Evolutionary conservation across 2,888 invertebrate genomes (phyloP).

Genomic region (Cenopis cana): DNA sequence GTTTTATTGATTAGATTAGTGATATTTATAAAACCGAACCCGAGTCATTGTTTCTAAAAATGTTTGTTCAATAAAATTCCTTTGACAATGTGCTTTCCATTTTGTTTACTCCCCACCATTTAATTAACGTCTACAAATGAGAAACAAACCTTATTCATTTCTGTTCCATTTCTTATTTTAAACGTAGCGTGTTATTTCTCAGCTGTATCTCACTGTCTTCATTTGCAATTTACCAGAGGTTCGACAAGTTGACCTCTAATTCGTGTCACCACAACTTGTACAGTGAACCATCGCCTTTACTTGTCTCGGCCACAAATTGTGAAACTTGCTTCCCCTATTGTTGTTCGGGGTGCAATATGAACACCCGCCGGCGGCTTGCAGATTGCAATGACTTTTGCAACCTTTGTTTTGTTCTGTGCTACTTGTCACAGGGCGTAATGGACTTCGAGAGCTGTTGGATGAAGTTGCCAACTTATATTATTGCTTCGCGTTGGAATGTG

Average conservation of each 20-base stretch:
- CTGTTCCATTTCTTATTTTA: neutral
- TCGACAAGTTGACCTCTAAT: constrained; percentile 33
- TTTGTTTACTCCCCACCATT: neutral
- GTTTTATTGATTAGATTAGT: too few relatives aligned
- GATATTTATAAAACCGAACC: too few relatives aligned
- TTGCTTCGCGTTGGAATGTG: constrained; percentile 35
- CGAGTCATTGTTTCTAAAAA: neutral
- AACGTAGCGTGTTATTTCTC: neutral
- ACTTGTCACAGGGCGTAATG: constrained; percentile 40
- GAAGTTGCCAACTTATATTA: constrained; percentile 45
- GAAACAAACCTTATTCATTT: constrained; percentile 1
- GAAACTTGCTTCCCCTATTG: constrained; percentile 67
- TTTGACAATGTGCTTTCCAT: neutral
- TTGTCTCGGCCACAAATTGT: constrained; percentile 69
- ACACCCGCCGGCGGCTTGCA: constrained; percentile 61
- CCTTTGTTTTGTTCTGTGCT: constrained; percentile 56
- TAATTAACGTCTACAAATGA: neutral
- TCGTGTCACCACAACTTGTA: constrained; percentile 4
- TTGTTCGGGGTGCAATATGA: constrained; percentile 70
- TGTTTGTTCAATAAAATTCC: neutral
- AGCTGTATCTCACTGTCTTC: neutral
- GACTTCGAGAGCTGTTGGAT: constrained; percentile 45
- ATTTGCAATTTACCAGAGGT: constrained; percentile 33
- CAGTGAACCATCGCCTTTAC: constrained; percentile 65
- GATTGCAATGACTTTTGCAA: constrained; percentile 70